Base-by-base conservation (phyloP, 2,888 invertebrate species). In the Tupiocoris notatus region DNA sequence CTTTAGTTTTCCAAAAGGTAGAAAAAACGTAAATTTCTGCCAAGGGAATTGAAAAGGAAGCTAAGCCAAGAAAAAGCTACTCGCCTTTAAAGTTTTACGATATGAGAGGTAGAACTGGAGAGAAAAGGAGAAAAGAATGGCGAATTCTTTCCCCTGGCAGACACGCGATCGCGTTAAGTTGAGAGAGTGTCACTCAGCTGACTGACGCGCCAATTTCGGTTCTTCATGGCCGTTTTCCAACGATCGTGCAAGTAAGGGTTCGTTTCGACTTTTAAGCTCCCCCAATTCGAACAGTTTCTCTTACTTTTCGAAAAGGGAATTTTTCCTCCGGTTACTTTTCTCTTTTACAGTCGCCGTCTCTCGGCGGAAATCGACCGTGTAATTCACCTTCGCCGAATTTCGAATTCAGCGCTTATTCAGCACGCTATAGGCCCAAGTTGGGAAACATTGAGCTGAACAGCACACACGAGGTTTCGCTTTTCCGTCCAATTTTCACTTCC, bases 161-260 rank as follows among this genome's bases (percentile, higher is more conserved):
- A 61, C 70, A 70, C 61, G 70, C 70, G 59, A 70, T 70, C 70
- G 70, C 70, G 58, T 70, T 59, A 70, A 59, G 59, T 70, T 59
- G 16, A 70, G 70, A 18, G 61, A 70, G 59, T 70, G 70, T 70
- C 70, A 70, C 61, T 61, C 39, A 12, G 70, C 23, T 70, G 70
- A 70, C 59, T 70, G 70, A 70, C 70, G 70, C 58, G 59, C 70
- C 70, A 61, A 70, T 70, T 70, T 70, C 58, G 25, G 23, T 57
- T 67, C 57, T 39, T 67, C 65, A 39, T 39, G 65, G 39, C 65
- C 39, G 39, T 12, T 12, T 39, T 39, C 6, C 6, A 39, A 39
- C 3, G 12, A 39, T 39, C 39, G 39, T 12, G 39, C 3, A 39
- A 39, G 39, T 3, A 39, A 12, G 12, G 39, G 12, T n/a, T n/a